These are phyloP conservation scores for Pristionchus japonicus DNA, from an alignment of 2,888 invertebrate genomes.

Conservation along the genomic window DNA sequence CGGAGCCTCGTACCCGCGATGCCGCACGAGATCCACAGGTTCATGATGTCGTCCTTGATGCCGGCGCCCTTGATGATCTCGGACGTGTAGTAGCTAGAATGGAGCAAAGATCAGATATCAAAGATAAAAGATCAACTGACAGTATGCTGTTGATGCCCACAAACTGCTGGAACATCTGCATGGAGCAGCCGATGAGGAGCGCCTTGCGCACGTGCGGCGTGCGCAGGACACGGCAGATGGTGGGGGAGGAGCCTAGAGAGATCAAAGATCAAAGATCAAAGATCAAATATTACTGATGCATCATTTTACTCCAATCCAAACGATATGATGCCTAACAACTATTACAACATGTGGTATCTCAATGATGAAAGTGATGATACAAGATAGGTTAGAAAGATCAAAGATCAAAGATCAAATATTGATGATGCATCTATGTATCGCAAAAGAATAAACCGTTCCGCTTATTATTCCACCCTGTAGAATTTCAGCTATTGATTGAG, in stretches of 20 bases:
- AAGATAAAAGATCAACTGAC: slow-evolving; percentile 59
- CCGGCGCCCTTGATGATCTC: slow-evolving; percentile 78
- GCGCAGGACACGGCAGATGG: slow-evolving; percentile 52
- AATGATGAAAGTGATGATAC: too few species aligned
- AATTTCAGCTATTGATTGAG: too few species aligned
- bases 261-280: background rate
- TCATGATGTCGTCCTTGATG: slow-evolving; percentile 75
- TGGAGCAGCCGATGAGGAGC: slow-evolving; percentile 77
- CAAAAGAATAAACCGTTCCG: too few species aligned
- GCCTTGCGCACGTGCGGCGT: slow-evolving; percentile 74
- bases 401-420: too few species aligned
- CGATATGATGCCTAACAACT: too few species aligned
- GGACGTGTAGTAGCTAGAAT: slow-evolving; percentile 79
- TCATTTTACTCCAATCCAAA: too few species aligned
- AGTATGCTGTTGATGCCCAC: slow-evolving; percentile 80
- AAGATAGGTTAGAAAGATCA: too few species aligned
- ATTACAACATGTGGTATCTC: too few species aligned
- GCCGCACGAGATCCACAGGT: slow-evolving; percentile 77
- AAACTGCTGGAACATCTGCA: slow-evolving; percentile 79
- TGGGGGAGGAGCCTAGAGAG: background rate
- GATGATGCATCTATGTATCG: too few species aligned
- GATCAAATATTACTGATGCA: too few species aligned
- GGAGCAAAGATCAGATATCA: background rate
- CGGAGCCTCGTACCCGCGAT: slow-evolving; percentile 75
- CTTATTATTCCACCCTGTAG: too few species aligned